Conservation (phyloP, 2,888 invertebrate genomes). For the Cinara cedri region DNA sequence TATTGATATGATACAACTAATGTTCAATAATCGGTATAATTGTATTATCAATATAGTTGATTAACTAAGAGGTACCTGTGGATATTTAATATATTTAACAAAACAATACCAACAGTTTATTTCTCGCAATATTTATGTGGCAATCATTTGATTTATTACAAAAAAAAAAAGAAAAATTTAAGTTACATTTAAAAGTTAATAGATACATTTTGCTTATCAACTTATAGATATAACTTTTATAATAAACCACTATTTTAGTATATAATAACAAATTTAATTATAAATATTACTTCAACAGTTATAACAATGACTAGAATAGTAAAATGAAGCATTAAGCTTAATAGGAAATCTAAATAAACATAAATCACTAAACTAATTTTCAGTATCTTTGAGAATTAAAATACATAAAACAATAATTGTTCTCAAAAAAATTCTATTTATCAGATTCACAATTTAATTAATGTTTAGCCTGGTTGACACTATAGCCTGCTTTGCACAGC, state of each 20-base stretch:
- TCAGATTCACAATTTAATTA: neutral
- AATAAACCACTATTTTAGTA: constrained; percentile 39
- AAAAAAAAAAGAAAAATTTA: constrained; percentile 30
- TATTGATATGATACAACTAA: too few species aligned
- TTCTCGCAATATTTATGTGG: constrained; percentile 4
- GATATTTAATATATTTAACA: too few species aligned
- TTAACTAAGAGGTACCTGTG: too few species aligned
- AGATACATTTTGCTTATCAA: constrained; percentile 20
- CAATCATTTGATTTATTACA: constrained; percentile 20
- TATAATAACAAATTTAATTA: constrained; percentile 39
- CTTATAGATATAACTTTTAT: constrained; percentile 17
- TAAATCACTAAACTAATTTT: too few species aligned
- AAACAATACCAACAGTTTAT: too few species aligned
- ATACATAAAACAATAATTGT: constrained; percentile 14
- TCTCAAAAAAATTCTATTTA: neutral
- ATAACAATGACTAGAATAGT: constrained; percentile 55
- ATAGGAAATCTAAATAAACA: constrained; percentile 30
- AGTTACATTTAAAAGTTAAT: constrained; percentile 19
- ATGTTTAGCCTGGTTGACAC: neutral
- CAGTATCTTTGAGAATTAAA: neutral
- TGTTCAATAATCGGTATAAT: too few species aligned
- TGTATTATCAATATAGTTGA: too few species aligned
- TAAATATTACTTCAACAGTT: constrained; percentile 48
- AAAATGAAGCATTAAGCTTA: constrained; percentile 34
- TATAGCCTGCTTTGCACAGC: neutral